A percentile compares a stretch with the other conserved stretches of the same genome.
Conservation (phyloP, 2,888 invertebrate genomes). For the Lydus trimaculatus region DNA sequence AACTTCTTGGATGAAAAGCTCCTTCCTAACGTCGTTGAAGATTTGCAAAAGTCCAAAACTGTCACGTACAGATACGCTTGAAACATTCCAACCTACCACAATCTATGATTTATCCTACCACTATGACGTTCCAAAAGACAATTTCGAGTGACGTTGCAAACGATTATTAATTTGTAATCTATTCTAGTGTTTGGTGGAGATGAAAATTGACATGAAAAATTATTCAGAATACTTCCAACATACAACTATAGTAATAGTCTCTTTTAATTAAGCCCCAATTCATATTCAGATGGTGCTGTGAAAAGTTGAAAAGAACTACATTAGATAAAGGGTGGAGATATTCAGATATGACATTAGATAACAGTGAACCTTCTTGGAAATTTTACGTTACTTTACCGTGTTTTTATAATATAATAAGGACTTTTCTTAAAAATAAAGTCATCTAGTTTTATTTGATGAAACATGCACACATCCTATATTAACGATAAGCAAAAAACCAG, state of each 20-base stretch:
- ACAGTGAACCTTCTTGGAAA: constrained; percentile 30
- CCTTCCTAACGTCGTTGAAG: not conserved
- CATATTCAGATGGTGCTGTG: constrained; percentile 27
- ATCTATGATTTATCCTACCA: not conserved
- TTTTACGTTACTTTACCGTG: constrained; percentile 2
- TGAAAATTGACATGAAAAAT: not conserved
- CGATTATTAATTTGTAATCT: too few relatives aligned
- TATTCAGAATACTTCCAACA: not conserved
- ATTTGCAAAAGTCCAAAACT: not conserved
- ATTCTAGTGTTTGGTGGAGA: too few relatives aligned
- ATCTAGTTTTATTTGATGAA: not conserved
- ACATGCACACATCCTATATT: not conserved
- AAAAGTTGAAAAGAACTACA: constrained; percentile 17
- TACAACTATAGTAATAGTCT: not conserved
- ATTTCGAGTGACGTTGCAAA: not conserved
- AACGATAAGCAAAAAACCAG: not conserved
- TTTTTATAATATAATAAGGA: not conserved
- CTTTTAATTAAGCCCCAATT: constrained; percentile 34
- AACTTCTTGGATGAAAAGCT: too few relatives aligned
- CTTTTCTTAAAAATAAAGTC: not conserved
- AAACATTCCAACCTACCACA: constrained; percentile 9
- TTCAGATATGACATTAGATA: constrained; percentile 21
- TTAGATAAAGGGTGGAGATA: constrained; percentile 29
- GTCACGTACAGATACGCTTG: constrained; percentile 13
- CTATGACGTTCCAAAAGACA: not conserved